Base-by-base conservation (phyloP, 2,113 vertebrate species). In the Brachyhypopomus gauderio region DNA sequence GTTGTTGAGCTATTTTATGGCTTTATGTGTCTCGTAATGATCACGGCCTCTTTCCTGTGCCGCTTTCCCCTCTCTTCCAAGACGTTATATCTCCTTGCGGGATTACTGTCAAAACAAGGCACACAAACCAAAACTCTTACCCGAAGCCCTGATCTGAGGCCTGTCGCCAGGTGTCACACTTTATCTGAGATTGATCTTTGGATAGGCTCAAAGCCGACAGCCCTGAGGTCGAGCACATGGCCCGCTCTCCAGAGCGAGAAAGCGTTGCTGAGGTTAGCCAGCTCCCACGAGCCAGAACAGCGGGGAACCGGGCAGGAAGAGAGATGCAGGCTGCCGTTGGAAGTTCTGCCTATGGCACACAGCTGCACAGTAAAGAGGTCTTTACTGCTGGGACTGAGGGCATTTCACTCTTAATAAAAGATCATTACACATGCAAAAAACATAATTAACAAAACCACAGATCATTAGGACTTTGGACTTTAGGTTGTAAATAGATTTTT, bases 331-430 rank as follows among this genome's bases (percentile, higher is more conserved):
- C 56, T 67, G 70, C 64, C 59, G 60, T 72, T 45, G 52, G 66
- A 74, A 36, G 25, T 36, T 34, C 9, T 27, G 67, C 20, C 30
- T 30, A 27, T 64, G 41, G 81, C 34, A 60, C 27, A 60, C 84
- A 85, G 84, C 84, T 85, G 84, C 45, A 52, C 75, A 79, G 72
- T 80, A 85, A 85, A 80, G 63, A 34, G 73, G n/a, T 67, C 70
- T 83, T 73, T 80, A 85, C 72, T 67, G 75, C 73, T 3, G 27
- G 66, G 3, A 4, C 60, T 80, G 36, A 34, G 78, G 23, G 41
- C 75, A 78, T 74, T 83, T 77, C 60, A 60, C 48, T 77, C 19
- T 62, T 55, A 77, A 75, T 82, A 75, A 52, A 11, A 41, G 63
- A 81, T 66, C 22, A 81, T 77, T 74, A 74, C 16, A n/a, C 73